Conservation (phyloP, 2,888 invertebrate genomes). For the Elegia similella region DNA sequence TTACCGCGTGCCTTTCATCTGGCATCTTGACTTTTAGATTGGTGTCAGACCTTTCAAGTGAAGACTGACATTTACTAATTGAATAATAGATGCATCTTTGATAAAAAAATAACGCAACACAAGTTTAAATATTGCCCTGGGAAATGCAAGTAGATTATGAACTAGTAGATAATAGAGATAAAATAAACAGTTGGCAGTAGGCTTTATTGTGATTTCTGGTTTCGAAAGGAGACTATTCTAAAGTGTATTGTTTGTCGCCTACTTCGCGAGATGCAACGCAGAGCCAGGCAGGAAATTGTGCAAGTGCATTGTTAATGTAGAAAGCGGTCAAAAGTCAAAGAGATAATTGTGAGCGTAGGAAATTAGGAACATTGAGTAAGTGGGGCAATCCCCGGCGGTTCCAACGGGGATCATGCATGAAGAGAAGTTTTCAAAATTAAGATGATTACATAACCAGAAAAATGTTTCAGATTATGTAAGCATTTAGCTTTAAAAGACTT, state of each 20-base stretch:
- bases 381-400: constrained; percentile 56
- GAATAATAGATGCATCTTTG: constrained; percentile 5
- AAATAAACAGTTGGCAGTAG: too few species aligned
- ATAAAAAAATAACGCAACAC: not conserved
- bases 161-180: too few species aligned
- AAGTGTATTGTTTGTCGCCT: not conserved
- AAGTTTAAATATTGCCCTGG: not conserved
- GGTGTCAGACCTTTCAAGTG: not conserved
- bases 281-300: constrained; percentile 53
- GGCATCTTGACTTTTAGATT: constrained; percentile 3
- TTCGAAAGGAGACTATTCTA: not conserved
- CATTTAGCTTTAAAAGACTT: too few species aligned
- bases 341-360: constrained; percentile 79
- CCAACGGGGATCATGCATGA: too few species aligned
- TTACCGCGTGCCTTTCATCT: constrained; percentile 4
- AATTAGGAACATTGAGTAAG: constrained; percentile 76
- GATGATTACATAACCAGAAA: too few species aligned
- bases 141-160: too few species aligned
- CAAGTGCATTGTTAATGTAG: constrained; percentile 62
- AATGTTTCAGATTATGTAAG: too few species aligned
- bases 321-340: constrained; percentile 80
- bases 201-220: not conserved
- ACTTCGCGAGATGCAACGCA: constrained; percentile 17
- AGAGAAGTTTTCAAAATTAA: too few species aligned
- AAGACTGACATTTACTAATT: constrained; percentile 1